Base-by-base conservation (phyloP, 2,113 vertebrate species). In the Cyrtonyx montezumae region DNA sequence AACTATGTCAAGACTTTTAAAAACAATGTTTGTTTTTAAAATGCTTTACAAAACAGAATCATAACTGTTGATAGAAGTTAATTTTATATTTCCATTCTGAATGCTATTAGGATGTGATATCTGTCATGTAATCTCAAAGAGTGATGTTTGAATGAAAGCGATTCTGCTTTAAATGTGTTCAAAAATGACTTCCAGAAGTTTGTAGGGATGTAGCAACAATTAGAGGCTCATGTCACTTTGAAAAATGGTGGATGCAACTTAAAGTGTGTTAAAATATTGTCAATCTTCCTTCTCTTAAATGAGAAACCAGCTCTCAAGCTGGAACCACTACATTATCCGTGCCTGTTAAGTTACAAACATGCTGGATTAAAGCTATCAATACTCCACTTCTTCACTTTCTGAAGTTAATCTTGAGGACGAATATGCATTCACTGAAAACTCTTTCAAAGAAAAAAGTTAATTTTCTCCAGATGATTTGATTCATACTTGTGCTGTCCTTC, bases 31-130 rank as follows among this genome's bases (percentile, higher is more conserved):
- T 68, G 9, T 70, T 85, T 93, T 49, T 48, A 78, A 77, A 53
- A 36, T 56, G 48, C 42, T 83, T 74, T 56, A 20, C 45, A 75
- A 89, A 53, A 34, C 46, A 66, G 19, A 95, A 88, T 88, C 56
- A 61, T 76, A 95, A 91, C 40, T 45, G 4, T 34, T n/a, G 30
- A 22, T 84, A 91, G 18, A 49, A 91, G 40, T 82, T 89, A 62
- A 53, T 84, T 96, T 92, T 49, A 4, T 87, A 79, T 91, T 87
- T 87, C 87, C 23, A 58, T 55, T 55, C 66, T 55, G 61, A 94
- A 23, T 69, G 79, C 45, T 48, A n/a, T 78, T 94, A 81, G 70
- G 86, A 95, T 79, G 82, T 90, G 11, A 40, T 63, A 59, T 7
- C 28, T 84, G 69, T 78, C 51, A 32, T 48, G 36, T 65, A 59